Percentiles rank a stretch among this genome's conserved stretches.
Evolutionary conservation across 1,140 invertebrate species (phyloP).

Genomic region (Cotesia glomerata): DNA sequence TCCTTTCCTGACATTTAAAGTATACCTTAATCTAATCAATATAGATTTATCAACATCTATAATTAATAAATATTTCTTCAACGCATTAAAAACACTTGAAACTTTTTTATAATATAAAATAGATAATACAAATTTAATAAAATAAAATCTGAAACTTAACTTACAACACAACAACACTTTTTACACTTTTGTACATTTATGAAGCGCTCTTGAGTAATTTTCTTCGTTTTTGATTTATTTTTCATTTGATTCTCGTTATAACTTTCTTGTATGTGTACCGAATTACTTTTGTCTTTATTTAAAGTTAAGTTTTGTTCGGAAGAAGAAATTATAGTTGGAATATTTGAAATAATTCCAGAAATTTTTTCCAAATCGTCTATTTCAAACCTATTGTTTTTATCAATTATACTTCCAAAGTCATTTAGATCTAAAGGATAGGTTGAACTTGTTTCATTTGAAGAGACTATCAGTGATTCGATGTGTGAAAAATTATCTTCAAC

Average conservation of each 20-base stretch:
- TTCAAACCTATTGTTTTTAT: not conserved
- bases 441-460: constrained; percentile 31
- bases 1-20: too few relatives aligned
- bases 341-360: too few relatives aligned
- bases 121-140: not conserved
- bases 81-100: too few relatives aligned
- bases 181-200: constrained; percentile 43
- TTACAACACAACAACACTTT: constrained; percentile 55
- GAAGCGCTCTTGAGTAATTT: constrained; percentile 47
- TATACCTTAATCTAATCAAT: too few relatives aligned
- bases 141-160: constrained; percentile 33
- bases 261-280: constrained; percentile 47
- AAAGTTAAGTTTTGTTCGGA: constrained; percentile 34
- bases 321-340: constrained; percentile 21
- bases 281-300: constrained; percentile 44
- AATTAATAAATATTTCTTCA: too few relatives aligned
- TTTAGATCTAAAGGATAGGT: constrained; percentile 19
- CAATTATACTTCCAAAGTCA: not conserved
- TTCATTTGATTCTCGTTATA: constrained; percentile 27
- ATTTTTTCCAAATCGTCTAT: too few relatives aligned
- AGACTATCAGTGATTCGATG: constrained; percentile 23
- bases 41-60: too few relatives aligned
- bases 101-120: not conserved
- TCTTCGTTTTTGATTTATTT: constrained; percentile 40
- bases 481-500: constrained; percentile 29